Conservation (phyloP, 2,797 vertebrate genomes). For the Loriculus beryllinus region DNA sequence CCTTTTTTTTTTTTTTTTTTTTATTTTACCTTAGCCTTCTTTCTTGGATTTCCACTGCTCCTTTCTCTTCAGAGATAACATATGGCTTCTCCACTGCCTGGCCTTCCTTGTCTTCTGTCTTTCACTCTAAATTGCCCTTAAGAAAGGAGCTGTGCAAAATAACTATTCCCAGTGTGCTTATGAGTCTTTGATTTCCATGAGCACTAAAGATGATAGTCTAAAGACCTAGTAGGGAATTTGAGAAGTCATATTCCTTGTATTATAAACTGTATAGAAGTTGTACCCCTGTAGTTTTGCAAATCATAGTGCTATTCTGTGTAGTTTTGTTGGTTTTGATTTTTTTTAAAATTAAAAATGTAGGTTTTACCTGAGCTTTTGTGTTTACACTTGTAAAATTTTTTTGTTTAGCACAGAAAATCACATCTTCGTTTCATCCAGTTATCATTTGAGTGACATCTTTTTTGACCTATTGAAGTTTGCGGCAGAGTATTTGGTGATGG, state of each 20-base stretch:
- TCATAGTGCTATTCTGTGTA: neutral
- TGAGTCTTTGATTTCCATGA: neutral
- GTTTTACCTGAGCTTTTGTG: neutral
- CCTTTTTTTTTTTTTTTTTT: neutral
- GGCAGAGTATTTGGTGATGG: conserved; percentile 84
- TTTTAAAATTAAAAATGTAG: neutral
- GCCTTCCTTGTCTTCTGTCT: neutral
- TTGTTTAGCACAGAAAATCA: conserved; percentile 84
- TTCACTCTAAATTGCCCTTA: neutral
- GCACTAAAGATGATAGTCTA: neutral
- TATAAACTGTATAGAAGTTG: neutral
- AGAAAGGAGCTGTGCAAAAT: neutral
- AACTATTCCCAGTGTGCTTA: neutral
- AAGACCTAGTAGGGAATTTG: neutral
- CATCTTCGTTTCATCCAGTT: conserved; percentile 88
- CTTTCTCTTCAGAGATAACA: neutral
- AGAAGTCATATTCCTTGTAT: neutral
- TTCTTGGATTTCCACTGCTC: neutral
- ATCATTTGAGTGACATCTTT: conserved; percentile 96
- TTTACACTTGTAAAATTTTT: neutral
- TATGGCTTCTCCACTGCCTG: neutral
- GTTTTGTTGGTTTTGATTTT: neutral
- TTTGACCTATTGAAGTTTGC: conserved; percentile 92
- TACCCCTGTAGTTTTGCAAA: neutral
- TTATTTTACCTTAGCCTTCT: neutral